These are phyloP conservation scores for Eutolmus rufibarbis DNA, from an alignment of 2,888 invertebrate genomes.

Conservation along the genomic window DNA sequence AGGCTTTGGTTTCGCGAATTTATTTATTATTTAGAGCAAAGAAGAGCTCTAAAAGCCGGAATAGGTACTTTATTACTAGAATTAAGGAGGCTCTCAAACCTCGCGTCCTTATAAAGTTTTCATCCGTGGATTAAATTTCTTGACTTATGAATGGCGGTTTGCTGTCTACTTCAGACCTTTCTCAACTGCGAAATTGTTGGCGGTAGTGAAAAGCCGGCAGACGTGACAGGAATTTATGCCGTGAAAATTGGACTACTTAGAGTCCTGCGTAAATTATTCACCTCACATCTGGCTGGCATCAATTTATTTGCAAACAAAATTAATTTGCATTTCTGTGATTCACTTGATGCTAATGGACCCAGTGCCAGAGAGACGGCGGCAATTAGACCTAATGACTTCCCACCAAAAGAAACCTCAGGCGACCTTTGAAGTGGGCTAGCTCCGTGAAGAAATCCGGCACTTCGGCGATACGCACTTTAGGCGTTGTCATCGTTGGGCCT, in stretches of 20 bases:
- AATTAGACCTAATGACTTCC: background rate
- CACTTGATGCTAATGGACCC: background rate
- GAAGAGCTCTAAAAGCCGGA: background rate
- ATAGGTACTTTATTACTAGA: background rate
- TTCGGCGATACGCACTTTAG: background rate
- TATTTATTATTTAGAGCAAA: background rate
- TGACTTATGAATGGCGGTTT: background rate
- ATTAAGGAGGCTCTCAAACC: background rate
- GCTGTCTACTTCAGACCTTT: background rate
- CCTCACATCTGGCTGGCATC: background rate
- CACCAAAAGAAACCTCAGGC: background rate
- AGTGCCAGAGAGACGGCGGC: background rate
- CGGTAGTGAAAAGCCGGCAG: background rate
- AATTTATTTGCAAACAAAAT: background rate
- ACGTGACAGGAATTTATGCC: background rate
- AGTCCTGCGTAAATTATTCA: background rate
- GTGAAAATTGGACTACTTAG: background rate
- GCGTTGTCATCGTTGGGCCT: background rate
- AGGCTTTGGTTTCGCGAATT: background rate
- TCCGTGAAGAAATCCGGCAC: background rate
- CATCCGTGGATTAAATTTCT: background rate
- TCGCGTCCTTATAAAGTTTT: background rate
- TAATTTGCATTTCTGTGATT: background rate
- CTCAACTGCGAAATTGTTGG: background rate
- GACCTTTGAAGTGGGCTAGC: background rate